These are phyloP conservation scores for Agonopterix heracliana DNA, from an alignment of 2,888 invertebrate species.

Conservation along the genomic window DNA sequence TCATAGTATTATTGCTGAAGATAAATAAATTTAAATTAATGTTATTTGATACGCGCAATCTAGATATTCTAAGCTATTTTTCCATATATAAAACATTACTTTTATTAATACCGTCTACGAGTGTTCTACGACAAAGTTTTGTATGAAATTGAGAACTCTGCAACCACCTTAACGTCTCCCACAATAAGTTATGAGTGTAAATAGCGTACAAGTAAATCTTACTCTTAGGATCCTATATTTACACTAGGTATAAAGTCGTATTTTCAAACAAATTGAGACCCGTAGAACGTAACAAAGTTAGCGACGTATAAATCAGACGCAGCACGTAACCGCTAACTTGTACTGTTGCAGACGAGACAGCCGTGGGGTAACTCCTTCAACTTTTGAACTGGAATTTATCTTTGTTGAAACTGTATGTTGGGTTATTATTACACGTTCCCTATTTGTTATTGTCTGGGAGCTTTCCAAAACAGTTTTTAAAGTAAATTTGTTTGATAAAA, in stretches of 20 bases:
- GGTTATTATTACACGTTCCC: background rate
- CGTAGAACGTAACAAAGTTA: slow-evolving; percentile 29
- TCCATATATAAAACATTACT: no score
- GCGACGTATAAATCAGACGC: slow-evolving; percentile 36
- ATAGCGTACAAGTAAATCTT: no score
- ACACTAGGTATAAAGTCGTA: background rate
- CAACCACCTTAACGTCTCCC: no score
- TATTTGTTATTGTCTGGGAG: slow-evolving; percentile 1
- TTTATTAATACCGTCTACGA: no score
- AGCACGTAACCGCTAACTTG: slow-evolving; percentile 31
- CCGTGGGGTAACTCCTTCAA: slow-evolving; percentile 29
- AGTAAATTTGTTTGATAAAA: background rate
- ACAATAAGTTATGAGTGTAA: no score
- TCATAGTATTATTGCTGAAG: no score
- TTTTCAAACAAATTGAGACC: slow-evolving; percentile 23
- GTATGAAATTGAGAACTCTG: no score
- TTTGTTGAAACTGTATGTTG: slow-evolving; percentile 9
- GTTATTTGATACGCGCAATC: no score
- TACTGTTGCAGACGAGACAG: slow-evolving; percentile 33
- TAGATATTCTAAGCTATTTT: no score
- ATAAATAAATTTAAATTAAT: no score
- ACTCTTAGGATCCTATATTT: no score
- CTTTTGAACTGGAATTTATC: slow-evolving; percentile 32
- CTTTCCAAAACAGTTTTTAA: background rate
- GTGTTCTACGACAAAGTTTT: no score